Evolutionary conservation across 2,113 vertebrate species (phyloP), one percentile per base, ranked within the genome.

Genomic region (Mustela nigripes): DNA sequence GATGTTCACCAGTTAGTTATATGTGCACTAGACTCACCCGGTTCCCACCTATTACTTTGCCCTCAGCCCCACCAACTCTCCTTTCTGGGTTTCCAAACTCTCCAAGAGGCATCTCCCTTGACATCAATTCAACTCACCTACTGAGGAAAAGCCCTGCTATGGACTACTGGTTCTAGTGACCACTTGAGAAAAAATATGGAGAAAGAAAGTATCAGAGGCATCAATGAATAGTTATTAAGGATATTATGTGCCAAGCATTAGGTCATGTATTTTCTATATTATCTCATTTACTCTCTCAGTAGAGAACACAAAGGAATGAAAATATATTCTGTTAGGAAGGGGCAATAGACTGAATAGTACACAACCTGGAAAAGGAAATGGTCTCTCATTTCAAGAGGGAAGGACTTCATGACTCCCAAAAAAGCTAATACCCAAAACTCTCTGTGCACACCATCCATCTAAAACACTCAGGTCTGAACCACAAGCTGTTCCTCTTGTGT

Each of bases 301-400:
- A 65, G 45, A 78, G 45, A 73, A 95, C 24, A 53, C 65, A 98
- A 93, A 85, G 42, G 16, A 91, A 95, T 65, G 5, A 76, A 86
- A 79, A 71, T 4, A 36, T 48, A 45, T 56, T 33, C 18, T 85
- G 31, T 76, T 67, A 62, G 56, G 73, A 84, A n/a, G 45, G 31
- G 4, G 19, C 67, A 89, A 12, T 60, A 88, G 33, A 78, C 45
- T 80, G 76, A 67, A n/a, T 48, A 11, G n/a, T 85, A 7, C 33
- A 22, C 11, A 73, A 56, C 11, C 8, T n/a, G 60, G 50, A 56
- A 80, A 74, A 81, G 60, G 71, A 76, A 95, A 65, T 45, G 1
- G 50, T 62, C 39, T 80, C 60, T 92, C 58, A 39, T 36, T 87
- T 80, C 8, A 45, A 89, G 60, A 45, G 24, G 11, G 45, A 85